Evolutionary conservation across 2,797 vertebrate genomes (phyloP), one percentile per base, ranked within the genome.

Genomic region (Cyprinella venusta): DNA sequence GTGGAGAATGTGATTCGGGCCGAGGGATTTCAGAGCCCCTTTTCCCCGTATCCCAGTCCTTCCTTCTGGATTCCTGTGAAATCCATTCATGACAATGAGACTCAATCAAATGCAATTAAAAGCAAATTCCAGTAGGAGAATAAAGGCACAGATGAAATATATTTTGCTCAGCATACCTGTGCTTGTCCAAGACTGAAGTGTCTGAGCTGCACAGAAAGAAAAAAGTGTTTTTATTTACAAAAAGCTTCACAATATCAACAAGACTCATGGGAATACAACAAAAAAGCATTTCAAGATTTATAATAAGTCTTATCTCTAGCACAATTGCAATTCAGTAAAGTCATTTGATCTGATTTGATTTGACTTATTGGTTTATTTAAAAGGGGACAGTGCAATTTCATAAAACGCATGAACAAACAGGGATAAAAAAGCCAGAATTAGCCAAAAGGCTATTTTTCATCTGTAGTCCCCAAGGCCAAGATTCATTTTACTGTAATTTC

Each of bases 31-130:
- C 50, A 99, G 94, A 65, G 89, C 91, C 8, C 97, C 98, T 0
- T 90, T 94, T 69, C 97, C 98, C 1, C 72, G 90, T 79, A 99
- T 90, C 5, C 98, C 98, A 0, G 98, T 99, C 89, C 97, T 94
- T 79, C 98, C 98, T 81, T 19, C 87, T 52, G 94, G 95, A 87
- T 96, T 95, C 88, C 95, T 96, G 72, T 42, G 76, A 86, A 76
- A 77, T 59, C 1, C 16, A 54, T 85, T 81, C 52, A 45, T 30
- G 5, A 61, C 19, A 79, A 33, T 48, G 4, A 54, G 8, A 38
- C 42, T 26, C 30, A 40, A 52, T 33, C 21, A 24, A 80, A 10
- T 8, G 36, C 42, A 38, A 16, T n/a, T 4, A n/a, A 42, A 54
- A 12, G 21, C 7, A 76, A 67, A 38, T 8, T 15, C 9, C 3